Evolutionary conservation across 2,113 vertebrate species (phyloP), one percentile per base, ranked within the genome.

Genomic region (Megaceryle torquata): DNA sequence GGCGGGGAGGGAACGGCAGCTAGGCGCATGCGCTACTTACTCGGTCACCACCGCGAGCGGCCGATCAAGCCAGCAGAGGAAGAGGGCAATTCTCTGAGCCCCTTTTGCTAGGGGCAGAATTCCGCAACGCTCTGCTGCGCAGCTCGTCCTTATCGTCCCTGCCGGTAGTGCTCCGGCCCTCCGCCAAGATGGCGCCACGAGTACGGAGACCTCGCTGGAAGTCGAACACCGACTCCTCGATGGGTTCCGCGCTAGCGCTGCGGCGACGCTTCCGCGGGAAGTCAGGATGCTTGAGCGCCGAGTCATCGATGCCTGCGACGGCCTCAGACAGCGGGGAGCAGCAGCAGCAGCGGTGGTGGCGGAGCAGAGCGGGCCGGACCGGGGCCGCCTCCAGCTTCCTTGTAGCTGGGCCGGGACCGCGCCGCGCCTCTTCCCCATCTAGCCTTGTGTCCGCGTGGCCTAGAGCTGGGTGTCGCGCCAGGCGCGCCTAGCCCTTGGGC

Each of bases 21-120:
- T 1, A 24, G 7, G 70, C 44, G 87, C 64, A 50, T 43, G 77
- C 65, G 82, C 19, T 28, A 17, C 86, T 61, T 17, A 61, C 46
- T 0, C 11, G 14, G 35, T 44, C 26, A 14, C 31, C 3, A 0
- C 48, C 1, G 15, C 5, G 3, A 5, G 25, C 39, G 6, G 25
- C 9, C 3, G 13, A 1, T 3, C 2, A 16, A 26, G 19, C 37
- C 8, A 37, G 37, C 37, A 37, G 37, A 37, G 37, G 37, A 37
- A 37, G 37, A 37, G 8, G 37, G 37, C 37, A 37, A 37, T 37
- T 37, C 37, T 37, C 37, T 37, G 37, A 8, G 37, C 37, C 37
- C 39, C 39, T 41, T 41, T 41, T 41, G 39, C 39, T 13, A 41
- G 39, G 39, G 39, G 39, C 10, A 41, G 39, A 41, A 13, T 41